Conservation (phyloP, 2,113 vertebrate genomes). For the Pelecanus crispus region DNA sequence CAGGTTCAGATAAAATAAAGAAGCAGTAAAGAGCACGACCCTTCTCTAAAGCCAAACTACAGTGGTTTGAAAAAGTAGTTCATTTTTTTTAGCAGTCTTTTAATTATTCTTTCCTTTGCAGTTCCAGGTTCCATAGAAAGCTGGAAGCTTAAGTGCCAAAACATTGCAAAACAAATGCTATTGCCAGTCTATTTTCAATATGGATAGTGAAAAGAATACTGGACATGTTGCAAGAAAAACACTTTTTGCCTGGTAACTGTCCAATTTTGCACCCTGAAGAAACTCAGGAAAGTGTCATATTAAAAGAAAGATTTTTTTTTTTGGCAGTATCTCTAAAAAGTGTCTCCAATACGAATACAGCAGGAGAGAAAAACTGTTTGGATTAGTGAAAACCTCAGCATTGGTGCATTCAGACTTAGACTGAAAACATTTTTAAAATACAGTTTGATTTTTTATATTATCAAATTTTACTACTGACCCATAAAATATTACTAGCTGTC, state of each 20-base stretch:
- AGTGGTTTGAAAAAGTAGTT: not conserved
- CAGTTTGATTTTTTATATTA: not conserved
- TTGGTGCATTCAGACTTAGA: not conserved
- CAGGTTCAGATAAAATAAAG: not conserved
- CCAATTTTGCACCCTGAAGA: not conserved
- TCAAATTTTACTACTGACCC: not conserved
- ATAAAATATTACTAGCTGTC: not conserved
- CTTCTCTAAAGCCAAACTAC: not conserved
- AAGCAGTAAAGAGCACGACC: not conserved
- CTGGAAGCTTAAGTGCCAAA: not conserved
- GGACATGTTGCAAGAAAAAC: not conserved
- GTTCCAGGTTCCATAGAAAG: not conserved
- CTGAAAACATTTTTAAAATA: not conserved
- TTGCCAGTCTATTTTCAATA: not conserved
- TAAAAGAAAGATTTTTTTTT: not conserved
- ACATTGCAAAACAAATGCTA: not conserved
- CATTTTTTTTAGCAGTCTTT: not conserved
- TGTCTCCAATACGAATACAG: not conserved
- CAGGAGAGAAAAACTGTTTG: not conserved
- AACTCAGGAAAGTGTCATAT: not conserved
- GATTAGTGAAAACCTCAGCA: not conserved
- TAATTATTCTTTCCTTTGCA: not conserved
- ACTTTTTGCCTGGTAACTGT: not conserved
- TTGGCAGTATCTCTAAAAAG: not conserved
- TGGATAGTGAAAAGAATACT: not conserved